Conservation (phyloP, 1,140 invertebrate species). For the Zophobas atratus region DNA sequence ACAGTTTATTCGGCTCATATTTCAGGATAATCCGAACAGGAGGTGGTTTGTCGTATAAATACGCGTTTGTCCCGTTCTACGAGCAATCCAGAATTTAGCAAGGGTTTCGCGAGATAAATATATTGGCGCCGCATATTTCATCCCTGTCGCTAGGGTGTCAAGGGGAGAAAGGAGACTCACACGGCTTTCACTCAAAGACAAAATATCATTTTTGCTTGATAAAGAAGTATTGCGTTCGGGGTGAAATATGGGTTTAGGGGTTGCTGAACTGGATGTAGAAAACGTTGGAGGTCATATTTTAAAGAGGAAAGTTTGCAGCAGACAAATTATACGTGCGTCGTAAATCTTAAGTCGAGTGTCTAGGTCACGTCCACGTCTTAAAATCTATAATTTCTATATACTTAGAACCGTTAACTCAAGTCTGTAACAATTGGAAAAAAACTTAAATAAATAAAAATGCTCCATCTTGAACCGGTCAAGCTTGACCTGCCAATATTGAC, state of each 20-base stretch:
- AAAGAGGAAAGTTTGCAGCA: too few species aligned
- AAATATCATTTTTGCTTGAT: slow-evolving; percentile 42
- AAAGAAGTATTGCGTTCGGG: slow-evolving; percentile 12
- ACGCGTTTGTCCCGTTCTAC: slow-evolving; percentile 37
- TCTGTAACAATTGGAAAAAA: not conserved
- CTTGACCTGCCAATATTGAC: slow-evolving; percentile 31
- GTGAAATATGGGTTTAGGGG: too few species aligned
- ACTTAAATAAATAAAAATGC: not conserved
- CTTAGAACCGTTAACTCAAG: too few species aligned
- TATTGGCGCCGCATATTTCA: slow-evolving; percentile 46
- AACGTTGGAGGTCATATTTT: too few species aligned
- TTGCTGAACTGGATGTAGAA: too few species aligned
- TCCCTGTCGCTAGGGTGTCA: slow-evolving; percentile 29
- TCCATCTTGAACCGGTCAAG: not conserved
- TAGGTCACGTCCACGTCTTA: too few species aligned
- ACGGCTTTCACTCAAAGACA: slow-evolving; percentile 32
- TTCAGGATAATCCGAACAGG: slow-evolving; percentile 26
- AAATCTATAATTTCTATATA: too few species aligned
- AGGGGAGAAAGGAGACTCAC: not conserved
- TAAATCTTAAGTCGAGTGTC: too few species aligned
- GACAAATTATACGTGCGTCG: too few species aligned
- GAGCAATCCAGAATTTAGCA: slow-evolving; percentile 30
- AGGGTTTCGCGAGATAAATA: slow-evolving; percentile 37
- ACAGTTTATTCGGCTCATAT: slow-evolving; percentile 29
- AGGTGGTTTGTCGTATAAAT: slow-evolving; percentile 24